Evolutionary conservation across 2,113 vertebrate species (phyloP).

Genomic region (Dendropsophus ebraccatus): DNA sequence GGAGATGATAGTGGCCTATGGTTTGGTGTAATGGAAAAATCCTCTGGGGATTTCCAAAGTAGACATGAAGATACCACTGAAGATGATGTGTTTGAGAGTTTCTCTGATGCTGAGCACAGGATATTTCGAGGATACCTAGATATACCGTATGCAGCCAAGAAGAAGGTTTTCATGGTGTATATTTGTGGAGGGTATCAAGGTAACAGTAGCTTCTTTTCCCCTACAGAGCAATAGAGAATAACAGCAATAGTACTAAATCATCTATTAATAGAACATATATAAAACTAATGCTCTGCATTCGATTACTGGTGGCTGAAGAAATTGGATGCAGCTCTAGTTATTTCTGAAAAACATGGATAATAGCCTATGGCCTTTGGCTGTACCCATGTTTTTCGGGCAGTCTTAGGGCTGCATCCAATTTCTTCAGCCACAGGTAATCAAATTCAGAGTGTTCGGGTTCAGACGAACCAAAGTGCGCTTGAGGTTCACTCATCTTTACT

Average conservation of each 20-base stretch:
- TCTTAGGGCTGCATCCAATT: too few species aligned
- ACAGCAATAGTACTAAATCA: not conserved
- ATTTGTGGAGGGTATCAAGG: slow-evolving; percentile 74
- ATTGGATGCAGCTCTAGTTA: too few species aligned
- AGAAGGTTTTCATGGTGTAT: slow-evolving; percentile 70
- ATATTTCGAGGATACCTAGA: slow-evolving; percentile 56
- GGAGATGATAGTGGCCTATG: not conserved
- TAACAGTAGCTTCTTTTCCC: slow-evolving; percentile 39
- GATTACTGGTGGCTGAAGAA: too few species aligned
- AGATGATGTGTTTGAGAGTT: not conserved
- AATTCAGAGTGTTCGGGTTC: too few species aligned
- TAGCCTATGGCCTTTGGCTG: too few species aligned
- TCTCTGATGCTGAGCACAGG: slow-evolving; percentile 18
- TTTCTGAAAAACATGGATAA: too few species aligned
- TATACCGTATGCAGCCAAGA: slow-evolving; percentile 40
- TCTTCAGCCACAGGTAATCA: too few species aligned
- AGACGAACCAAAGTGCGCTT: too few species aligned
- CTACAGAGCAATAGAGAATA: not conserved
- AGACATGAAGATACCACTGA: not conserved
- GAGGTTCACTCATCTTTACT: too few species aligned
- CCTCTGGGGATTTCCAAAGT: not conserved
- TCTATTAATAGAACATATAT: not conserved
- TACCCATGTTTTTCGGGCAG: too few species aligned
- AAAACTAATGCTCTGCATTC: too few species aligned
- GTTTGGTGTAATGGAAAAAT: not conserved